A percentile compares a stretch with the other conserved stretches of the same genome.
phyloP scores from a whole-genome alignment of 2,113 vertebrate genomes.

The Polyodon spathula region DNA sequence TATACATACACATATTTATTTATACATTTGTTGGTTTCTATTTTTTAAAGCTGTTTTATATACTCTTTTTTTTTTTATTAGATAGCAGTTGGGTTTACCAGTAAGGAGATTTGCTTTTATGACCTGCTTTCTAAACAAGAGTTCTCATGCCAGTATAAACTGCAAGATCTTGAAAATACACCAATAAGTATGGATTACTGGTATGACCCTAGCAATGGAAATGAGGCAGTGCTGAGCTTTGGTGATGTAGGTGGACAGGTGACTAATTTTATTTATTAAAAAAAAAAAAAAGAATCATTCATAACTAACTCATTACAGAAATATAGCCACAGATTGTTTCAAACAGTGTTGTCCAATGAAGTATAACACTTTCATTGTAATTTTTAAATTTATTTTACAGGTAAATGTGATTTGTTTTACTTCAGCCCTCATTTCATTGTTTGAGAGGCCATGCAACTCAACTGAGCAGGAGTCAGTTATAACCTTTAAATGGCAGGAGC shows the following conservation, averaged over 20 bases:
- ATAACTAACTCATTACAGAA: too few species aligned
- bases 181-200: conserved; percentile 66
- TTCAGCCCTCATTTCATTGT: conserved; percentile 50
- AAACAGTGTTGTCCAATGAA: background rate
- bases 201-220: conserved; percentile 47
- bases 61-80: conserved; percentile 10
- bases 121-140: conserved; percentile 57
- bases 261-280: background rate
- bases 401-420: conserved; percentile 55
- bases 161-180: conserved; percentile 52
- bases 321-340: too few species aligned
- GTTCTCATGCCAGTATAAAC: conserved; percentile 59
- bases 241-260: conserved; percentile 71
- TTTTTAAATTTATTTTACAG: conserved; percentile 39
- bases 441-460: conserved; percentile 36
- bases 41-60: background rate
- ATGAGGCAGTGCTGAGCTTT: conserved; percentile 57
- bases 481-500: conserved; percentile 58
- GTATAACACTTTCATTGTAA: conserved; percentile 15
- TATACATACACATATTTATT: background rate
- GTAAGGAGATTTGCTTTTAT: conserved; percentile 72
- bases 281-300: background rate
- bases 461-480: conserved; percentile 41
- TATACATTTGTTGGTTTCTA: background rate
- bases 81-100: conserved; percentile 66